Conservation (phyloP, 2,113 vertebrate genomes). For the Anhinga anhinga region DNA sequence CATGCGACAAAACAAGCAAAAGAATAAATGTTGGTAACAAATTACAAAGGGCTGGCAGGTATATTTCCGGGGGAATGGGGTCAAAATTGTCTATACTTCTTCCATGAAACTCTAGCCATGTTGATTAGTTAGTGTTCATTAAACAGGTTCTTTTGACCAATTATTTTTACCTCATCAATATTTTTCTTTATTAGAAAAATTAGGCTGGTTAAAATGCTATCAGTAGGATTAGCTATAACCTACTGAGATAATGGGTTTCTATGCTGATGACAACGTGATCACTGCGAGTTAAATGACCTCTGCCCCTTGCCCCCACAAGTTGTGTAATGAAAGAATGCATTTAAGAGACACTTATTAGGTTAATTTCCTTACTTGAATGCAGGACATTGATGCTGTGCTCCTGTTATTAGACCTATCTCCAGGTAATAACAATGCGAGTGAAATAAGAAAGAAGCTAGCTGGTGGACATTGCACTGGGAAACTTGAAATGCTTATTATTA, state of each 20-base stretch:
- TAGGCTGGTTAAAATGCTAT: neutral
- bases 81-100: neutral
- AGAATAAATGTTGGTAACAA: neutral
- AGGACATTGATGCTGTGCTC: neutral
- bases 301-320: neutral
- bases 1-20: neutral
- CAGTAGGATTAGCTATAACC: slow-evolving; percentile 15
- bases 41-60: neutral
- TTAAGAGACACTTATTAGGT: slow-evolving; percentile 53
- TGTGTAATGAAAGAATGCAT: slow-evolving; percentile 11
- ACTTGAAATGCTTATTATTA: neutral
- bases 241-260: slow-evolving; percentile 21
- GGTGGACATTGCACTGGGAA: neutral
- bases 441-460: neutral
- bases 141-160: neutral
- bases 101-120: neutral
- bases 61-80: neutral
- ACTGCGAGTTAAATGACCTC: neutral
- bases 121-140: neutral
- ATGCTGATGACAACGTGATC: slow-evolving; percentile 19
- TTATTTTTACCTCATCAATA: neutral
- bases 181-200: slow-evolving; percentile 39
- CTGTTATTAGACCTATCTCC: neutral
- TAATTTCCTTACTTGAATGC: slow-evolving; percentile 41
- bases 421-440: neutral